phyloP scores from a whole-genome alignment of 2,888 invertebrate species.

The Ceraclea dissimilis region DNA sequence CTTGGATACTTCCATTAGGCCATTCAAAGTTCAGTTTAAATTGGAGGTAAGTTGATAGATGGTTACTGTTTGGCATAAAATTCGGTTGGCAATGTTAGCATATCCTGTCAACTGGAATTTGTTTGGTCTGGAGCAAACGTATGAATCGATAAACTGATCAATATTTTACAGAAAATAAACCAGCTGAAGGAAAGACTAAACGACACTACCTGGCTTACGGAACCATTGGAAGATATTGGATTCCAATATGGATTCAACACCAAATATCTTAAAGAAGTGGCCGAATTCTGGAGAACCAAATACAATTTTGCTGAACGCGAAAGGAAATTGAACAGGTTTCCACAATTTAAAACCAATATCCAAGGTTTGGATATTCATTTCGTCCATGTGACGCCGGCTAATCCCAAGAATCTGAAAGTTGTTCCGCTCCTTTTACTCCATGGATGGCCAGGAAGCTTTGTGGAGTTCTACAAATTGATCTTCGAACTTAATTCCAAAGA shows the following conservation, averaged over 20 bases:
- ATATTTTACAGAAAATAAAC: constrained; percentile 44
- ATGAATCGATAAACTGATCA: no score
- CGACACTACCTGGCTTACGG: constrained; percentile 33
- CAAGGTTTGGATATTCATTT: constrained; percentile 66
- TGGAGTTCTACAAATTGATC: constrained; percentile 67
- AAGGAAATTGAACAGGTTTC: constrained; percentile 52
- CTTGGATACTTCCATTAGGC: constrained; percentile 33
- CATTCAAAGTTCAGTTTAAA: constrained; percentile 39
- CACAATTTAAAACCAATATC: constrained; percentile 64
- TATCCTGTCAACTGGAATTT: no score
- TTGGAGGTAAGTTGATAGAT: constrained; percentile 38
- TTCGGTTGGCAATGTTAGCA: no score
- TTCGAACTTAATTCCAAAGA: constrained; percentile 48
- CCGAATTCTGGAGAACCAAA: constrained; percentile 53
- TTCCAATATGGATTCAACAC: constrained; percentile 57
- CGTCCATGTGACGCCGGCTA: constrained; percentile 53
- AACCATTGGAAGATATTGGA: constrained; percentile 40
- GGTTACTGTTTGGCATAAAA: no score
- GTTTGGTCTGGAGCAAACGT: no score
- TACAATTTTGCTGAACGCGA: constrained; percentile 62
- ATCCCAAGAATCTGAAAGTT: constrained; percentile 38
- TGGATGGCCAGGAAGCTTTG: constrained; percentile 76
- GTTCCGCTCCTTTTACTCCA: constrained; percentile 67
- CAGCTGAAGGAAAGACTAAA: constrained; percentile 49
- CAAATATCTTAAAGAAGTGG: constrained; percentile 39